These are phyloP conservation scores for Mythimna albipuncta DNA, from an alignment of 2,888 invertebrate genomes.

Conservation along the genomic window DNA sequence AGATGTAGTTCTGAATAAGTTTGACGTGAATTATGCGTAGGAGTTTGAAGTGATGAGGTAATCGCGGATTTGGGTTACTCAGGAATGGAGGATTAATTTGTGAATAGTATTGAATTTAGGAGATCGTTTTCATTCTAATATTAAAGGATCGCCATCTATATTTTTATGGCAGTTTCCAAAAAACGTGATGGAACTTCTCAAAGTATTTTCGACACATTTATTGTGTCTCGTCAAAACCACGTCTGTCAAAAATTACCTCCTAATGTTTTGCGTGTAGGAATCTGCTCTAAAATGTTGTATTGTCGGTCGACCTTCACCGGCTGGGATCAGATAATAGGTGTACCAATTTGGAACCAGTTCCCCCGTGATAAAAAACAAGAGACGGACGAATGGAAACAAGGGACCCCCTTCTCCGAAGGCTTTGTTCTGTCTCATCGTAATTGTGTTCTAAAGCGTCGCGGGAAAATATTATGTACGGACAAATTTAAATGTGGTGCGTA, in stretches of 20 bases:
- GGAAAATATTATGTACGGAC: constrained; percentile 45
- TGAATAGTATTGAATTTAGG: neutral
- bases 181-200: neutral
- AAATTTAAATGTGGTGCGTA: constrained; percentile 16
- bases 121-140: no score
- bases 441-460: constrained; percentile 55
- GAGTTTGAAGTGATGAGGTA: constrained; percentile 19
- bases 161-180: neutral
- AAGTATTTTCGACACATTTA: constrained; percentile 36
- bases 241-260: constrained; percentile 72
- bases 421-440: constrained; percentile 77
- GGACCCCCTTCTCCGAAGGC: constrained; percentile 76
- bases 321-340: constrained; percentile 88
- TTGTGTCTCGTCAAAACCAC: constrained; percentile 62
- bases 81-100: no score
- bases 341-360: constrained; percentile 89
- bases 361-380: constrained; percentile 80
- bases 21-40: constrained; percentile 50
- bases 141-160: neutral
- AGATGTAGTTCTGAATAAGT: constrained; percentile 48
- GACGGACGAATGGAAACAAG: constrained; percentile 81
- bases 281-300: constrained; percentile 85
- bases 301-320: constrained; percentile 87
- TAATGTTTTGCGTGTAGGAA: constrained; percentile 89
- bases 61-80: constrained; percentile 6